Percentiles rank a stretch among this genome's conserved stretches.
These are phyloP conservation scores for Gambusia holbrooki DNA, from an alignment of 2,113 vertebrate genomes.

Conservation along the genomic window DNA sequence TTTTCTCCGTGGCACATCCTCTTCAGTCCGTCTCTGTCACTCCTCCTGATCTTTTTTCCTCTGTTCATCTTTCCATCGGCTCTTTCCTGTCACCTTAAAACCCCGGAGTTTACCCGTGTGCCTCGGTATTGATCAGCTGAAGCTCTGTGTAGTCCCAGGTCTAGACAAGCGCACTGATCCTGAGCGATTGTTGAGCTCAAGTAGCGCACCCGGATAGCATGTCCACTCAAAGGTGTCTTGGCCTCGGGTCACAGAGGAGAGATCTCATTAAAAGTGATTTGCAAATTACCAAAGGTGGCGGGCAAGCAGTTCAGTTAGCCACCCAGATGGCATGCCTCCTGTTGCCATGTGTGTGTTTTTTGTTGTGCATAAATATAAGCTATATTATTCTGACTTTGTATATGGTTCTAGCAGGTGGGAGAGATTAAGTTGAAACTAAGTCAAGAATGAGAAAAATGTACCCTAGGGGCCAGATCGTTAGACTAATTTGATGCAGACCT, in stretches of 20 bases:
- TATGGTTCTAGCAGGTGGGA: slow-evolving; percentile 67
- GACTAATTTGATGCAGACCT: slow-evolving; percentile 49
- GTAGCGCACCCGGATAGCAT: neutral
- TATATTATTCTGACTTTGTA: too few relatives aligned
- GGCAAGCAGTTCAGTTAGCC: slow-evolving; percentile 50
- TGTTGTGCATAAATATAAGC: slow-evolving; percentile 20
- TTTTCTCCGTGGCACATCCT: slow-evolving; percentile 16
- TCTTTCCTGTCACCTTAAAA: slow-evolving; percentile 24
- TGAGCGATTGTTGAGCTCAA: slow-evolving; percentile 25
- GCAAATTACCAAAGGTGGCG: slow-evolving; percentile 50
- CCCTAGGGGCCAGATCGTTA: slow-evolving; percentile 59
- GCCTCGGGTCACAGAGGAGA: slow-evolving; percentile 32
- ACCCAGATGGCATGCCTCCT: slow-evolving; percentile 5
- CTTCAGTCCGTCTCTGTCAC: slow-evolving; percentile 8
- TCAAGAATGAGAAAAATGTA: slow-evolving; percentile 46
- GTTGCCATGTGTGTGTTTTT: slow-evolving; percentile 48
- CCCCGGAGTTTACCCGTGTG: slow-evolving; percentile 1
- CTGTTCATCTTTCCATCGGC: neutral
- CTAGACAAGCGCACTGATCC: slow-evolving; percentile 25
- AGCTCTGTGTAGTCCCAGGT: slow-evolving; percentile 26
- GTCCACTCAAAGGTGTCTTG: slow-evolving; percentile 29
- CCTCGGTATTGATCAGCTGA: slow-evolving; percentile 43
- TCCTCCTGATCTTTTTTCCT: slow-evolving; percentile 3
- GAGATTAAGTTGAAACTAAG: slow-evolving; percentile 72
- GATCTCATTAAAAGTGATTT: slow-evolving; percentile 58